Base-by-base conservation (phyloP, 1,140 invertebrate species). In the Eubasilissa regina region DNA sequence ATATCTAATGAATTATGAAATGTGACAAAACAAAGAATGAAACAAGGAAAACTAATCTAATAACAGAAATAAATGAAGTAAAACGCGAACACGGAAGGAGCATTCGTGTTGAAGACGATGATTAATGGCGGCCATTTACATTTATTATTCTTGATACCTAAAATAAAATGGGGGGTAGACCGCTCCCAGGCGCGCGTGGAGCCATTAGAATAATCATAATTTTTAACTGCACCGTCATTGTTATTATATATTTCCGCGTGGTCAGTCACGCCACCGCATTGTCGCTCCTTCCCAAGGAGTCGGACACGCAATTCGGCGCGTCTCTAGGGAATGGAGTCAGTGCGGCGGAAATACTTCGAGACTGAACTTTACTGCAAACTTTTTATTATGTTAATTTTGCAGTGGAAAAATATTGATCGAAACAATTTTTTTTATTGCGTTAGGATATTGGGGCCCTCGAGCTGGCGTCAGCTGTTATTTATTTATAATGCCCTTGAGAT, bases 231-330 rank as follows among this genome's bases (percentile, higher is more conserved):
- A 73, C 51, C 70, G 21, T 64, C 35, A 43, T 35, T 43, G 21
- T 56, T 73, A 56, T 73, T 53, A 73, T 73, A 25, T 56, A 35
- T 35, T 35, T 53, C 47, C 19, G 51, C 21, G 51, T 35, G 70
- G 10, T 56, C 70, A 73, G 70, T 73, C 70, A 73, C 70, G 70
- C 70, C 25, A 73, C 19, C 47, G 21, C 9, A 17, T 48, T n/a
- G 70, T 12, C 70, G 17, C 19, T 53, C 70, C 70, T 12, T 13
- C 60, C 60, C n/a, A 35, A 12, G 35, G 35, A 44, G 12, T 0
- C 12, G 12, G 25, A 44, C 60, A 64, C 60, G 60, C 60, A 21
- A 64, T 64, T 25, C n/a, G 0, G 19, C 15, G 19, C 43, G 13
- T 64, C 60, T 35, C 25, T 64, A 64, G 60, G 60, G 60, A 64